Evolutionary conservation across 2,888 invertebrate genomes (phyloP).

Genomic region (Apeira syringaria): DNA sequence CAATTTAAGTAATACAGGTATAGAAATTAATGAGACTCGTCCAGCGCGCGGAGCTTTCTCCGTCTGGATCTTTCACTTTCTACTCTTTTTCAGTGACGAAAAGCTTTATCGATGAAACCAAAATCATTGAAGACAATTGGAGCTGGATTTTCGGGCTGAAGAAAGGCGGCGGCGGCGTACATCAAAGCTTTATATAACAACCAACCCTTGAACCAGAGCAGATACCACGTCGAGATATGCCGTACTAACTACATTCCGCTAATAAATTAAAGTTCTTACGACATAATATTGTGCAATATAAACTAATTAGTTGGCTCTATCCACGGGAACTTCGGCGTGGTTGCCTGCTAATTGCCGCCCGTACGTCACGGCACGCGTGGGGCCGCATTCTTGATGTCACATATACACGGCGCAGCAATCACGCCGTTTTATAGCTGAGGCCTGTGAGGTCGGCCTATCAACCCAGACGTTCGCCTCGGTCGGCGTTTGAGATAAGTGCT

Average conservation of each 20-base stretch:
- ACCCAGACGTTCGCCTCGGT: constrained; percentile 7
- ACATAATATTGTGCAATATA: constrained; percentile 25
- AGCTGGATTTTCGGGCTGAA: no score
- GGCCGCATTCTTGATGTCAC: constrained; percentile 32
- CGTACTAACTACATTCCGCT: constrained; percentile 1
- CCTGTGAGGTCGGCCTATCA: constrained; percentile 14
- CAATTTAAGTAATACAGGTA: no score
- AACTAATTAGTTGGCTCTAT: constrained; percentile 43
- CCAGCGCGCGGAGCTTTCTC: no score
- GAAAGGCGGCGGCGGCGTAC: no score
- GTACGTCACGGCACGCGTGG: constrained; percentile 60
- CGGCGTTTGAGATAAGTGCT: background rate
- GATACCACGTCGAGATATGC: constrained; percentile 13
- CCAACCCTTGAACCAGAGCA: background rate
- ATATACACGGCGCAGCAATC: constrained; percentile 18
- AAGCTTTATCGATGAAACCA: no score
- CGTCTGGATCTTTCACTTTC: no score
- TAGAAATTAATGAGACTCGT: no score
- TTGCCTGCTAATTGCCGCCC: constrained; percentile 58
- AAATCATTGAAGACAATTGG: no score
- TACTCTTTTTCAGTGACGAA: no score
- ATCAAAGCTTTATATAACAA: no score
- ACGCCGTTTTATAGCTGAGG: constrained; percentile 21
- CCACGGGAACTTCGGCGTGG: constrained; percentile 33
- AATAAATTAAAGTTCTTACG: constrained; percentile 16